A percentile compares a stretch with the other conserved stretches of the same genome.
These are phyloP conservation scores for Lapara coniferarum DNA, from an alignment of 2,888 invertebrate genomes.

Conservation along the genomic window DNA sequence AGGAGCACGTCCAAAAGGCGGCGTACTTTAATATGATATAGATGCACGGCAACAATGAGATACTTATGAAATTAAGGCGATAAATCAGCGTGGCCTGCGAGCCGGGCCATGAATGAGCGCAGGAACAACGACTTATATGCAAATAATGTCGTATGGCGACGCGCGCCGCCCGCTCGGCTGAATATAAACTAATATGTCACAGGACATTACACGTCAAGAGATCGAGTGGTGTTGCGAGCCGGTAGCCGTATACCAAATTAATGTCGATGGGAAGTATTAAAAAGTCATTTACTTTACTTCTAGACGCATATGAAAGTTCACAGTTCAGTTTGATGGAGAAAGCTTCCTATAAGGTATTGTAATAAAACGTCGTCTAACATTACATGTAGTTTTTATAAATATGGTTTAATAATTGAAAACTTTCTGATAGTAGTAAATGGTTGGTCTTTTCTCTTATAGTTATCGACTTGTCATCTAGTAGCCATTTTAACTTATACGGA, in stretches of 20 bases:
- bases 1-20: conserved; percentile 58
- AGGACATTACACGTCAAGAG: conserved; percentile 60
- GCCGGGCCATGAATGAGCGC: conserved; percentile 72
- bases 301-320: conserved; percentile 8
- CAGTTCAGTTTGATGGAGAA: not conserved
- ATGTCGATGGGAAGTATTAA: not conserved
- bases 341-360: not conserved
- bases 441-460: too few relatives aligned
- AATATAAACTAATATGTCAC: conserved; percentile 75
- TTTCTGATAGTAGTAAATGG: too few relatives aligned
- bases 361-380: not conserved
- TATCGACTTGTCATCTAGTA: too few relatives aligned
- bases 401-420: too few relatives aligned
- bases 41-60: conserved; percentile 78
- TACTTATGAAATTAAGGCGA: conserved; percentile 82
- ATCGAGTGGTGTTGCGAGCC: conserved; percentile 54
- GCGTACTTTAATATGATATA: conserved; percentile 71
- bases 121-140: conserved; percentile 79
- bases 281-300: conserved; percentile 17
- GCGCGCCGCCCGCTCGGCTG: conserved; percentile 57
- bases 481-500: too few relatives aligned
- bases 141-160: conserved; percentile 74
- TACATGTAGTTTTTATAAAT: not conserved
- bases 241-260: conserved; percentile 13
- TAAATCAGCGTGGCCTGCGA: conserved; percentile 73